Evolutionary conservation across 2,888 invertebrate species (phyloP).

Genomic region (Orgyia antiqua): DNA sequence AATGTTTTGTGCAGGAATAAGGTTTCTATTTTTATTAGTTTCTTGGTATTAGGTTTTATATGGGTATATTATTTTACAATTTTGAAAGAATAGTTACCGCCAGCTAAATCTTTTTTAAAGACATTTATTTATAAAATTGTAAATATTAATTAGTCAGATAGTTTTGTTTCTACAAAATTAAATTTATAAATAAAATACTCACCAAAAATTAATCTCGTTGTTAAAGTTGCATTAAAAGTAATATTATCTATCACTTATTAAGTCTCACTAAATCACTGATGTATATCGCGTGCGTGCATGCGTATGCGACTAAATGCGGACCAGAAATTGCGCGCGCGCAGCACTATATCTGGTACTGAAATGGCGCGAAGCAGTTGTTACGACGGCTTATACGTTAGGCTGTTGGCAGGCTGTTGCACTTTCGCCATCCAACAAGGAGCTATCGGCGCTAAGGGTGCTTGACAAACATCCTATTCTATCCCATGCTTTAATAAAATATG

Average conservation of each 20-base stretch:
- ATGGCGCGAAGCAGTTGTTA: constrained; percentile 47
- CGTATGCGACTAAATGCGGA: constrained; percentile 13
- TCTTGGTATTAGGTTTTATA: no score
- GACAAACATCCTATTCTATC: neutral
- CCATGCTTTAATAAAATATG: no score
- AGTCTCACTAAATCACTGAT: constrained; percentile 30
- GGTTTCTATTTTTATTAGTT: no score
- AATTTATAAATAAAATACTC: constrained; percentile 13
- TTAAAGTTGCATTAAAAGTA: constrained; percentile 17
- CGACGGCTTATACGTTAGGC: constrained; percentile 56
- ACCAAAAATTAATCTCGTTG: constrained; percentile 31
- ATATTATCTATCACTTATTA: constrained; percentile 21
- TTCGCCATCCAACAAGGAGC: constrained; percentile 45
- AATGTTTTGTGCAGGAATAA: no score
- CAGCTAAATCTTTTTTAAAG: no score
- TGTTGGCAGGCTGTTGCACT: constrained; percentile 53
- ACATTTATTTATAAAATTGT: no score
- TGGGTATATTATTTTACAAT: no score
- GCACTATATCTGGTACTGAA: constrained; percentile 49
- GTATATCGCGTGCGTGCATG: constrained; percentile 21
- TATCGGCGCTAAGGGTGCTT: constrained; percentile 4
- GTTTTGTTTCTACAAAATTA: neutral
- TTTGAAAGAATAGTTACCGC: no score
- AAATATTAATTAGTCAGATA: no score
- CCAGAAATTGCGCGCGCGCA: constrained; percentile 37